phyloP scores from a whole-genome alignment of 1,140 invertebrate genomes.

The Copidosoma floridanum region DNA sequence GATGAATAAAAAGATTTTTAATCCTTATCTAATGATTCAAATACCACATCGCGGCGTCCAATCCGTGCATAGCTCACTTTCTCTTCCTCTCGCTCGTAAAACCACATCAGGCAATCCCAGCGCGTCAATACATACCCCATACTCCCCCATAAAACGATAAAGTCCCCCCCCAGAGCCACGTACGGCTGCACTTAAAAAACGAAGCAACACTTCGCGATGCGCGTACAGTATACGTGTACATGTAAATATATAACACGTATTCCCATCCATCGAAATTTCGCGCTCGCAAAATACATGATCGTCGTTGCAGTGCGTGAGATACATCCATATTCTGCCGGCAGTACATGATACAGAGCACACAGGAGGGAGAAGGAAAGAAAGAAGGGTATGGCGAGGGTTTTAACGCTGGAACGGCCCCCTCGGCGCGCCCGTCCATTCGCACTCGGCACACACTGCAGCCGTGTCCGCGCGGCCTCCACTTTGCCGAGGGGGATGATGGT shows the following conservation, averaged over 20 bases:
- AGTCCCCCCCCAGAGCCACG: not conserved
- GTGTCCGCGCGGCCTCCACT: conserved; percentile 29
- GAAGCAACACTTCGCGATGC: too few species aligned
- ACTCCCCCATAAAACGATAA: conserved; percentile 19
- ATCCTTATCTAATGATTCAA: too few species aligned
- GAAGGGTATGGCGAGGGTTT: conserved; percentile 35
- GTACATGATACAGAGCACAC: too few species aligned
- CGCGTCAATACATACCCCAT: not conserved
- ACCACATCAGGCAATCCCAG: too few species aligned
- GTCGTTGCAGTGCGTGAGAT: not conserved
- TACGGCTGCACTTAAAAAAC: conserved; percentile 8
- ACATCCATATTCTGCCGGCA: not conserved
- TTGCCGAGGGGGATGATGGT: too few species aligned
- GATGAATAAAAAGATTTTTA: too few species aligned
- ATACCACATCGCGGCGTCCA: too few species aligned
- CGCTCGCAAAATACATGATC: conserved; percentile 11
- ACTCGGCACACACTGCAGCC: conserved; percentile 30
- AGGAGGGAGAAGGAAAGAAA: not conserved
- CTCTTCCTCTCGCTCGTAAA: too few species aligned
- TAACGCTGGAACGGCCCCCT: conserved; percentile 42
- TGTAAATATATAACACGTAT: too few species aligned
- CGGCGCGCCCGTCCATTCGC: conserved; percentile 46
- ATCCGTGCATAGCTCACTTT: too few species aligned
- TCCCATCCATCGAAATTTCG: conserved; percentile 6
- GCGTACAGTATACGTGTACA: too few species aligned